Evolutionary conservation across 2,888 invertebrate species (phyloP).

Genomic region (Epiblema foenella): DNA sequence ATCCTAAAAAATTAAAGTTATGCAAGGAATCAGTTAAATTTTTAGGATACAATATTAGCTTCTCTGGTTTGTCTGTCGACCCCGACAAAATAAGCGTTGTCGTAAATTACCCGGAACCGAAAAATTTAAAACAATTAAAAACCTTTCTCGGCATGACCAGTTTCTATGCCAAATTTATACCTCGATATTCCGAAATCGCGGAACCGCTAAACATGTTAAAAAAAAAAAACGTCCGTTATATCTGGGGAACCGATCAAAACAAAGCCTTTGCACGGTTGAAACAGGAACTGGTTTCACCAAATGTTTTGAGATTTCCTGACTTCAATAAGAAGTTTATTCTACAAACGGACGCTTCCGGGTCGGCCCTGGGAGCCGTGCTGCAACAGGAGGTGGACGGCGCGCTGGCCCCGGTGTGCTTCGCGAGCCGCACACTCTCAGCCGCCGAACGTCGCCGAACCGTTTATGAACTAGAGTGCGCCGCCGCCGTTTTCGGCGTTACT

Average conservation of each 20-base stretch:
- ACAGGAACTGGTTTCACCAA: slow-evolving; percentile 27
- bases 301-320: slow-evolving; percentile 30
- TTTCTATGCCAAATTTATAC: slow-evolving; percentile 37
- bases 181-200: slow-evolving; percentile 26
- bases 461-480: slow-evolving; percentile 33
- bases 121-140: slow-evolving; percentile 36
- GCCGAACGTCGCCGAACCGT: slow-evolving; percentile 21
- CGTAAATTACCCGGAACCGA: slow-evolving; percentile 22
- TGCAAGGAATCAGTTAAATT: slow-evolving; percentile 22
- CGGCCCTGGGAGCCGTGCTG: slow-evolving; percentile 21
- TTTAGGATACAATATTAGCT: slow-evolving; percentile 28
- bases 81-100: slow-evolving; percentile 23
- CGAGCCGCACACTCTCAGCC: slow-evolving; percentile 21
- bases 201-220: slow-evolving; percentile 27
- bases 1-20: slow-evolving; percentile 22
- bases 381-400: slow-evolving; percentile 35
- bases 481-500: slow-evolving; percentile 34
- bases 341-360: slow-evolving; percentile 30
- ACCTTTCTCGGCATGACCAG: slow-evolving; percentile 38
- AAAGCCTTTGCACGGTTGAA: slow-evolving; percentile 13
- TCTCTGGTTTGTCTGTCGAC: slow-evolving; percentile 13
- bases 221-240: slow-evolving; percentile 2
- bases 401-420: slow-evolving; percentile 28
- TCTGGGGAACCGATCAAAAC: slow-evolving; percentile 16
- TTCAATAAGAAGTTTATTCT: slow-evolving; percentile 30